phyloP scores from a whole-genome alignment of 2,888 invertebrate species.

The Pseudanteris insignis region DNA sequence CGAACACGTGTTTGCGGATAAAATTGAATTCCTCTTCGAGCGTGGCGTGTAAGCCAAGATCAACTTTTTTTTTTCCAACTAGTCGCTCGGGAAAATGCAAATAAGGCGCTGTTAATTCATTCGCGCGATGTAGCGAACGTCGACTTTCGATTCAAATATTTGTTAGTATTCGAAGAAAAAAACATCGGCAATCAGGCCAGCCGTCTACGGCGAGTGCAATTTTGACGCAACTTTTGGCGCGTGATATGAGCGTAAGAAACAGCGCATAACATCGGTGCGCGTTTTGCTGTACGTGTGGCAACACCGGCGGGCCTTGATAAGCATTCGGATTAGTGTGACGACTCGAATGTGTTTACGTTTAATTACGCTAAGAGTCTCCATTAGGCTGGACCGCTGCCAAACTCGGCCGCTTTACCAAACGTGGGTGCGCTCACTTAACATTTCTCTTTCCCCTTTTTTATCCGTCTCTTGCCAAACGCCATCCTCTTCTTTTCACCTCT shows the following conservation, averaged over 20 bases:
- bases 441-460: conserved; percentile 42
- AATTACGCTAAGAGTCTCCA: conserved; percentile 67
- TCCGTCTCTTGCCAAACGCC: conserved; percentile 39
- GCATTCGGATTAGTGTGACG: conserved; percentile 66
- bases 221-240: conserved; percentile 17
- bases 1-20: no score
- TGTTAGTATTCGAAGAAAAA: no score
- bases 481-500: conserved; percentile 41
- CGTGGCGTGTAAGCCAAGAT: no score
- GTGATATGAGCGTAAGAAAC: conserved; percentile 23
- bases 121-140: no score
- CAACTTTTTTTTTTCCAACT: no score
- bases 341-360: conserved; percentile 66
- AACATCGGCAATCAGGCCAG: no score
- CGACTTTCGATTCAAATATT: no score
- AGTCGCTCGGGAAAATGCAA: no score
- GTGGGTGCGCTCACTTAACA: conserved; percentile 62
- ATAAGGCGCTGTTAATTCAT: no score
- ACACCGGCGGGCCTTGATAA: conserved; percentile 63
- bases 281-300: conserved; percentile 56
- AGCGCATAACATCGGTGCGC: conserved; percentile 48
- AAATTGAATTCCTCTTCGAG: no score
- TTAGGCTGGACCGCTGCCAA: conserved; percentile 66
- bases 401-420: conserved; percentile 57
- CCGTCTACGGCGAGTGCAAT: background rate